phyloP scores from a whole-genome alignment of 2,113 vertebrate species.

The Mugil cephalus region DNA sequence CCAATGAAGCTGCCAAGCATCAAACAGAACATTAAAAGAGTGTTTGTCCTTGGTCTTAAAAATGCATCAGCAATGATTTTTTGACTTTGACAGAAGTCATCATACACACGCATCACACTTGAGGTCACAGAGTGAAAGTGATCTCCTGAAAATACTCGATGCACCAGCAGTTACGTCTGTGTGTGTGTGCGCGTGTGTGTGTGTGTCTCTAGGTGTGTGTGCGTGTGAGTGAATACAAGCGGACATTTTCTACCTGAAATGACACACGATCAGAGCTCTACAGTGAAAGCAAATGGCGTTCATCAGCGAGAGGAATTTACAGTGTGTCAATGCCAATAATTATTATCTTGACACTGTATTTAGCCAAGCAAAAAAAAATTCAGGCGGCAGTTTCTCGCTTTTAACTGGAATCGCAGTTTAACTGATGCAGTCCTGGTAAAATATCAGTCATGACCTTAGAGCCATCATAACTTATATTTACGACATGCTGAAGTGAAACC shows the following conservation, averaged over 20 bases:
- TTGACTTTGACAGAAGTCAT: slow-evolving; percentile 68
- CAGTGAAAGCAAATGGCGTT: neutral
- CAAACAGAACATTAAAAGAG: neutral
- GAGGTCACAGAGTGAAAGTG: slow-evolving; percentile 56
- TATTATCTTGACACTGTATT: neutral
- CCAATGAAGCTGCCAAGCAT: neutral
- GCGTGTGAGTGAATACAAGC: neutral
- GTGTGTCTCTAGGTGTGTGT: slow-evolving; percentile 32
- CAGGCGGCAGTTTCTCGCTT: too few species aligned
- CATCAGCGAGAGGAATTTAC: neutral
- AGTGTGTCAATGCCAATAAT: neutral
- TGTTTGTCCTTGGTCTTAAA: neutral
- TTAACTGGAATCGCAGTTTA: too few species aligned
- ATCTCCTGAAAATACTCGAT: slow-evolving; percentile 65
- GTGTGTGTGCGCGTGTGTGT: neutral
- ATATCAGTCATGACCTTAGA: too few species aligned
- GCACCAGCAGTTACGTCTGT: slow-evolving; percentile 22
- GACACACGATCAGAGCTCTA: neutral
- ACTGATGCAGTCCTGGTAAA: too few species aligned
- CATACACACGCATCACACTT: slow-evolving; percentile 37
- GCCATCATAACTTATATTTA: too few species aligned
- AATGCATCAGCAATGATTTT: slow-evolving; percentile 56
- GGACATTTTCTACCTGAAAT: slow-evolving; percentile 28
- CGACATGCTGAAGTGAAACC: too few species aligned
- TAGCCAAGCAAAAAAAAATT: too few species aligned